phyloP scores from a whole-genome alignment of 2,113 vertebrate species.

The Hippocampus zosterae region DNA sequence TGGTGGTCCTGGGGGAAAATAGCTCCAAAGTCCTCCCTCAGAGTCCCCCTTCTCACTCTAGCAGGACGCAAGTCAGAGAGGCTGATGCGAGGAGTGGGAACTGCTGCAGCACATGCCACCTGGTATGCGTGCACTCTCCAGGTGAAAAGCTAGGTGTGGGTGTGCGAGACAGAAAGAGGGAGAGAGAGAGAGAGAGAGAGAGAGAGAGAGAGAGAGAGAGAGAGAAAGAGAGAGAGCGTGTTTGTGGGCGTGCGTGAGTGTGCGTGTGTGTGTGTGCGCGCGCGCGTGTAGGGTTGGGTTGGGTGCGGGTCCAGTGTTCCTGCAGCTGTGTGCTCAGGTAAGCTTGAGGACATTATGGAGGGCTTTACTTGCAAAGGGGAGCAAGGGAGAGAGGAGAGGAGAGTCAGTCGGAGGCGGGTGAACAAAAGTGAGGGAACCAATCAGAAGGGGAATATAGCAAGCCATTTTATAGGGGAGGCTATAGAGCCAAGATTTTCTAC shows the following conservation, averaged over 20 bases:
- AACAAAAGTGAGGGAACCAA: constrained; percentile 63
- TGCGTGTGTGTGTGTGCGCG: constrained; percentile 6
- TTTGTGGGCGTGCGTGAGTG: not conserved
- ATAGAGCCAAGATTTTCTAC: constrained; percentile 27
- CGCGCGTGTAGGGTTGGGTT: constrained; percentile 16
- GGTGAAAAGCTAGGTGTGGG: constrained; percentile 58
- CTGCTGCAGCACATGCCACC: constrained; percentile 64
- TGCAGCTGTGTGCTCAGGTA: constrained; percentile 74
- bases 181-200: constrained; percentile 11
- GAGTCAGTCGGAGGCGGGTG: constrained; percentile 41
- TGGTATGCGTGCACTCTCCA: constrained; percentile 64
- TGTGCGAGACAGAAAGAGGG: constrained; percentile 20
- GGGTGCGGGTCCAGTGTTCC: constrained; percentile 50
- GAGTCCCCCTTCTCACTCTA: constrained; percentile 52
- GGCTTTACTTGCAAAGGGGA: constrained; percentile 34
- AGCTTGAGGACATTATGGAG: constrained; percentile 62
- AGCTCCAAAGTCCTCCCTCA: constrained; percentile 57
- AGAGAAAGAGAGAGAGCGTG: not conserved
- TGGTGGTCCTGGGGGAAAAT: constrained; percentile 47
- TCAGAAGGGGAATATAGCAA: too few species aligned
- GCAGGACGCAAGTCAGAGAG: constrained; percentile 66
- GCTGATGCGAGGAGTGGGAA: constrained; percentile 58
- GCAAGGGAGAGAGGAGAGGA: constrained; percentile 20
- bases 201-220: constrained; percentile 17
- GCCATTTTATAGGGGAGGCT: too few species aligned